Conservation (phyloP, 2,888 invertebrate genomes). For the Laothoe populi region DNA sequence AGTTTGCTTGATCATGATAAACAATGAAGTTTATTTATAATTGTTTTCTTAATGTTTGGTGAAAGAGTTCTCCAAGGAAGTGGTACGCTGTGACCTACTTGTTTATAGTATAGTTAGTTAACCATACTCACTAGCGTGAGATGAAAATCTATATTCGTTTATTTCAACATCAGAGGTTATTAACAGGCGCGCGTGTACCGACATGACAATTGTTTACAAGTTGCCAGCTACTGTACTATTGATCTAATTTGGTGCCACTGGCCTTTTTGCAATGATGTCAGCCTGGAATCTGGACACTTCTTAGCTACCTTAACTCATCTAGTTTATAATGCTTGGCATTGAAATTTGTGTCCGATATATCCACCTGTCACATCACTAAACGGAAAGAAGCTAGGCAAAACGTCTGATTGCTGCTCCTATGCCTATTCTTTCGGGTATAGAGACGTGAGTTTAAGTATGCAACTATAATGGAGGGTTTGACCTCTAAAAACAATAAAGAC, state of each 20-base stretch:
- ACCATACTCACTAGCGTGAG: background rate
- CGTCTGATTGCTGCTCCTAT: no score
- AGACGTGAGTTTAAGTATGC: no score
- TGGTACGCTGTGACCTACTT: background rate
- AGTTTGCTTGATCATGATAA: no score
- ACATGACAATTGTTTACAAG: conserved; percentile 43
- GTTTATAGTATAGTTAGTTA: background rate
- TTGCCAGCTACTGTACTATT: conserved; percentile 40
- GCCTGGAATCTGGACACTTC: conserved; percentile 4
- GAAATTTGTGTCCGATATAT: no score
- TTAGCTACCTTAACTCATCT: background rate
- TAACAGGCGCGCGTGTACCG: conserved; percentile 27
- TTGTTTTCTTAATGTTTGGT: background rate
- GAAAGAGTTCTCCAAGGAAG: background rate
- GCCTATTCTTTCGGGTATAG: no score
- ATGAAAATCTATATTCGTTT: conserved; percentile 17
- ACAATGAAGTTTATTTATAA: background rate
- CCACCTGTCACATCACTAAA: no score
- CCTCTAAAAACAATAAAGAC: no score
- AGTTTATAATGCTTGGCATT: no score
- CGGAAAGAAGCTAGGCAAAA: no score
- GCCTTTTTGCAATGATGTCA: conserved; percentile 19
- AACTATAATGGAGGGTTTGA: no score
- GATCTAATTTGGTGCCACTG: conserved; percentile 38
- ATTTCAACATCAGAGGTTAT: conserved; percentile 16